Conservation (phyloP, 1,140 invertebrate species). For the Neodiprion virginianus region DNA sequence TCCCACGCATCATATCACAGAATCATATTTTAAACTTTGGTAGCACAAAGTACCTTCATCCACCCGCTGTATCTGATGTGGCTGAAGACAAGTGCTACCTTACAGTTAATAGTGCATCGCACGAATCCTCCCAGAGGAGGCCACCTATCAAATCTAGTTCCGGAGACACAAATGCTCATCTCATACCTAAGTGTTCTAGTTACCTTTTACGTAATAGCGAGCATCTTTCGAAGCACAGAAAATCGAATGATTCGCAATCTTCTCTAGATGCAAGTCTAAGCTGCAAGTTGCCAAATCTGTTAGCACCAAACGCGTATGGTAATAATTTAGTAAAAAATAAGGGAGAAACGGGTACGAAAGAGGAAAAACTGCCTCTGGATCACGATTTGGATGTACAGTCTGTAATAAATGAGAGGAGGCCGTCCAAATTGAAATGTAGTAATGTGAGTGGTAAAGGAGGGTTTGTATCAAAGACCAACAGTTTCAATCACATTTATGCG, state of each 20-base stretch:
- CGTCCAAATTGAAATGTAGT: constrained; percentile 46
- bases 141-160: constrained; percentile 14
- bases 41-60: constrained; percentile 30
- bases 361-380: background rate
- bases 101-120: constrained; percentile 35
- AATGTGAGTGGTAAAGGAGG: constrained; percentile 23
- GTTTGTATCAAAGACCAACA: constrained; percentile 16
- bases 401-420: constrained; percentile 56
- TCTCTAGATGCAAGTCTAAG: background rate
- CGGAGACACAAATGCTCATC: background rate
- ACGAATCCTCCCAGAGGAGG: constrained; percentile 28
- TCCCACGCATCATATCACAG: constrained; percentile 53
- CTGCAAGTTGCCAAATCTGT: constrained; percentile 2
- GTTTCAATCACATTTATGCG: constrained; percentile 38
- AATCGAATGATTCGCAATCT: background rate
- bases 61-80: constrained; percentile 13
- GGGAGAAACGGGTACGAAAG: background rate
- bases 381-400: constrained; percentile 56
- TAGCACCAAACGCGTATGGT: background rate
- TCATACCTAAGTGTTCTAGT: background rate
- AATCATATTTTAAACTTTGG: constrained; percentile 24
- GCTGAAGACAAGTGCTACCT: constrained; percentile 42
- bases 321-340: background rate
- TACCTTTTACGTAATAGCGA: background rate
- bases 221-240: background rate